Percentiles rank a stretch among this genome's conserved stretches.
phyloP scores from a whole-genome alignment of 2,888 invertebrate genomes.

The Caenorhabditis uteleia region DNA sequence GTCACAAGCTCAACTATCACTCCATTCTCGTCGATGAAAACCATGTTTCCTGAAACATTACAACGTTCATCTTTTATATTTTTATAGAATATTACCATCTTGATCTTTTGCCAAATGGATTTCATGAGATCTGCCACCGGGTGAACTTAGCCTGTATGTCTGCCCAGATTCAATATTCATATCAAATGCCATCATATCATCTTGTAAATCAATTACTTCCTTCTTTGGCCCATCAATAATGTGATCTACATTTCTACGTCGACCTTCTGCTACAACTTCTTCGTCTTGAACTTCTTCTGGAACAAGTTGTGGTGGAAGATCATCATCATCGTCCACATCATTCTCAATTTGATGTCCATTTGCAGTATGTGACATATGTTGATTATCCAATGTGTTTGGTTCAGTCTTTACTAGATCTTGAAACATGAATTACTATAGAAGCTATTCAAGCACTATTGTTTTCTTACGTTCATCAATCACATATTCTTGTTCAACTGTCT shows the following conservation, averaged over 20 bases:
- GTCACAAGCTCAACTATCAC: conserved; percentile 23
- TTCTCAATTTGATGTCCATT: not conserved
- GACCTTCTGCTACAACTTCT: conserved; percentile 4
- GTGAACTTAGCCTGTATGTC: conserved; percentile 12
- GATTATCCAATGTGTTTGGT: too few species aligned
- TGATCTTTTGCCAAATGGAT: conserved; percentile 19
- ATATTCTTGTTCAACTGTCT: conserved; percentile 2
- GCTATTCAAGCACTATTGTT: too few species aligned
- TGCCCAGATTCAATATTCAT: conserved; percentile 17
- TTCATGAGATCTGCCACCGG: conserved; percentile 16
- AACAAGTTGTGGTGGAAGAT: conserved; percentile 28
- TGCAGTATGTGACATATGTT: too few species aligned
- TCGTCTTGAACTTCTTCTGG: conserved; percentile 29
- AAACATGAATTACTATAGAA: too few species aligned
- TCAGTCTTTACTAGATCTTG: too few species aligned
- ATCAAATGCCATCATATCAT: conserved; percentile 8
- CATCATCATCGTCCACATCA: conserved; percentile 21
- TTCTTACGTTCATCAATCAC: not conserved
- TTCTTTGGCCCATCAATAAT: not conserved
- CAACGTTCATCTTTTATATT: not conserved
- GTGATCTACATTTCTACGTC: not conserved
- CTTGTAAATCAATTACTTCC: not conserved
- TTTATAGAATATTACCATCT: conserved; percentile 7
- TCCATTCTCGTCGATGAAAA: conserved; percentile 30
- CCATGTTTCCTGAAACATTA: conserved; percentile 9